Percentiles rank a stretch among this genome's conserved stretches.
phyloP scores from a whole-genome alignment of 1,140 invertebrate genomes.

The Drosophila fuyamai region DNA sequence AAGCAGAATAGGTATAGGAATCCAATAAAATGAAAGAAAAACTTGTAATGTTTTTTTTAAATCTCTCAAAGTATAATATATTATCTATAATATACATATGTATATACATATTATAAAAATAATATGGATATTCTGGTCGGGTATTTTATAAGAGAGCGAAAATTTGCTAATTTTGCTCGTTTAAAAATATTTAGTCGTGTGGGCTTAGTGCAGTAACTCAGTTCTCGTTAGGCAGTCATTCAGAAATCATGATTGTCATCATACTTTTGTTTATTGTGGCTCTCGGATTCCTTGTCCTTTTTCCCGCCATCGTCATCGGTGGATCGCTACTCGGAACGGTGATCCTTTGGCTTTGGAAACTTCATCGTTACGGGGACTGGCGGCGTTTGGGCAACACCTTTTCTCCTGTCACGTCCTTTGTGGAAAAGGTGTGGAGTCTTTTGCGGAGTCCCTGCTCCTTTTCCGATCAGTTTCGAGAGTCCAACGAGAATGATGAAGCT shows the following conservation, averaged over 20 bases:
- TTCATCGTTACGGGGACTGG: constrained; percentile 54
- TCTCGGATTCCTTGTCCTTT: background rate
- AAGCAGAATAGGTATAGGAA: too few relatives aligned
- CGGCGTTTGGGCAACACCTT: constrained; percentile 36
- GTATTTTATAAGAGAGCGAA: background rate
- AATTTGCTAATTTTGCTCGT: background rate
- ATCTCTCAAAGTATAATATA: too few relatives aligned
- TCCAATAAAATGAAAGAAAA: too few relatives aligned
- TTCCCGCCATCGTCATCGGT: background rate
- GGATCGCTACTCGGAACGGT: background rate
- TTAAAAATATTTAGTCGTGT: background rate
- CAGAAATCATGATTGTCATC: constrained; percentile 6
- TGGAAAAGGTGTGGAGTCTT: constrained; percentile 68
- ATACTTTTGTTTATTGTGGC: constrained; percentile 3
- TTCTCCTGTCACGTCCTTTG: constrained; percentile 52
- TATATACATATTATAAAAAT: too few relatives aligned
- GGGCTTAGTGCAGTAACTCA: constrained; percentile 3
- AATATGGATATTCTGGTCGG: too few relatives aligned
- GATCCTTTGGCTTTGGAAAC: constrained; percentile 58
- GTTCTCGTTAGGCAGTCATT: constrained; percentile 8
- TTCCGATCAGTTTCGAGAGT: constrained; percentile 56
- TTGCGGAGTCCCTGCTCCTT: constrained; percentile 61
- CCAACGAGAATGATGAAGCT: constrained; percentile 39
- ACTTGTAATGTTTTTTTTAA: too few relatives aligned
- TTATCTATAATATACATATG: too few relatives aligned